Base-by-base conservation (phyloP, 2,888 invertebrate species). In the Epirrhoe tristata region DNA sequence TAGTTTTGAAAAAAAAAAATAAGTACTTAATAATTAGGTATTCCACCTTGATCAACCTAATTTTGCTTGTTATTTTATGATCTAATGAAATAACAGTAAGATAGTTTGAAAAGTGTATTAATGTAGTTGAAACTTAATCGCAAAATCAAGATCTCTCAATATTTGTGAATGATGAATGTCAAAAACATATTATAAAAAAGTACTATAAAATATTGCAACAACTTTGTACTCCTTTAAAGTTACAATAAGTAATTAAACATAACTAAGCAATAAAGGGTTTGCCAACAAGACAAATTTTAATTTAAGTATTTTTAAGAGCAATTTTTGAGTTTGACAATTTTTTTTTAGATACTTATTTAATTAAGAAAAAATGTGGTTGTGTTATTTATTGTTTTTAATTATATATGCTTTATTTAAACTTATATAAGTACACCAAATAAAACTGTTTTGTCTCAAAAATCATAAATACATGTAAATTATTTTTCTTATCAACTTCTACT, bases 121-220 rank as follows among this genome's bases (percentile, higher is more conserved):
- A 50, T 31, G 1, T 58, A 58, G 31, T 50, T 48, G 34, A 48
- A 58, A 58, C 32, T 5, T 50, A 32, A 34, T 34, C 58, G 16
- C 48, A 58, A 58, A 48, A 58, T 5, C n/a, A 36, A 50, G 17
- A 17, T 51, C 12, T 36, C 50, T 17, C 39, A 10, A 43, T 43
- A 12, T 43, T 43, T 12, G 12, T 43, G 12, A 39, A 43, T 43
- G 12, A 43, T 43, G 39, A 43, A 43, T 43, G 39, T 43, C 39
- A 12, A 43, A 39, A 43, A 43, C 12, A 43, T 43, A 43, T 43
- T 1, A 14, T 8, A 50, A 50, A 50, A 50, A n/a, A n/a, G 17
- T 50, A 50, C 17, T 50, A 50, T 50, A 7, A 39, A 39, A 39
- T 39, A 39, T 10, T 39, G 10, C 10, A 3, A 39, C 7, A 39